Conservation (phyloP, 1,140 invertebrate genomes). For the Drosophila yakuba region DNA sequence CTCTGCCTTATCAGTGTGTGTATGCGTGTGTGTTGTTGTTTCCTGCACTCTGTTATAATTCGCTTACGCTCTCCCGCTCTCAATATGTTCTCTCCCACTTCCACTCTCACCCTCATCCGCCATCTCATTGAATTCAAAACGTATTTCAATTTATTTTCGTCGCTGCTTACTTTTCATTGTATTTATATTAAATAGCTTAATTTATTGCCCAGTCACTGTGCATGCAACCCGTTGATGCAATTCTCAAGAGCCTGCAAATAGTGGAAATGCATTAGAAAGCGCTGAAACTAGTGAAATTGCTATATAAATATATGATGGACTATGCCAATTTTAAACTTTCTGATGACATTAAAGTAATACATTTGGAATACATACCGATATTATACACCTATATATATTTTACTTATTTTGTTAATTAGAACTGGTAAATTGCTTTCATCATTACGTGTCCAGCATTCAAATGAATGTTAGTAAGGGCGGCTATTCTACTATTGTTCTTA, state of each 20-base stretch:
- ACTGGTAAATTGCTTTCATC: no score
- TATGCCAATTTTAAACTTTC: not conserved
- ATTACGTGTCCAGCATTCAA: no score
- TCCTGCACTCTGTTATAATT: slow-evolving; percentile 7
- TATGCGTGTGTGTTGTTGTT: slow-evolving; percentile 26
- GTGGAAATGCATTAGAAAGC: not conserved
- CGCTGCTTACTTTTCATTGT: slow-evolving; percentile 12
- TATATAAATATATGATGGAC: not conserved
- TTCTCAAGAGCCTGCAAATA: slow-evolving; percentile 31
- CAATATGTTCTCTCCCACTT: not conserved
- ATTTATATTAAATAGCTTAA: slow-evolving; percentile 22
- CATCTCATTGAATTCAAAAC: slow-evolving; percentile 33
- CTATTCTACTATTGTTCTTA: no score
- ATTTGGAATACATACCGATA: no score
- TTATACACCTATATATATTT: no score
- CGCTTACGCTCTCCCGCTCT: not conserved
- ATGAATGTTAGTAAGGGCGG: no score
- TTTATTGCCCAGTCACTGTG: slow-evolving; percentile 39
- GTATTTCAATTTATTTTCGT: slow-evolving; percentile 34
- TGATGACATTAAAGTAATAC: not conserved
- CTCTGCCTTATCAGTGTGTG: slow-evolving; percentile 50
- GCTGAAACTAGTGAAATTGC: slow-evolving; percentile 7
- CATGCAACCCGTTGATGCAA: slow-evolving; percentile 33
- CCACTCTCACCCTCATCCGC: not conserved
- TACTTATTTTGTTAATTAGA: no score